Percentiles rank a stretch among this genome's conserved stretches.
Conservation (phyloP, 2,113 vertebrate species). For the Phalacrocorax brasilianus region DNA sequence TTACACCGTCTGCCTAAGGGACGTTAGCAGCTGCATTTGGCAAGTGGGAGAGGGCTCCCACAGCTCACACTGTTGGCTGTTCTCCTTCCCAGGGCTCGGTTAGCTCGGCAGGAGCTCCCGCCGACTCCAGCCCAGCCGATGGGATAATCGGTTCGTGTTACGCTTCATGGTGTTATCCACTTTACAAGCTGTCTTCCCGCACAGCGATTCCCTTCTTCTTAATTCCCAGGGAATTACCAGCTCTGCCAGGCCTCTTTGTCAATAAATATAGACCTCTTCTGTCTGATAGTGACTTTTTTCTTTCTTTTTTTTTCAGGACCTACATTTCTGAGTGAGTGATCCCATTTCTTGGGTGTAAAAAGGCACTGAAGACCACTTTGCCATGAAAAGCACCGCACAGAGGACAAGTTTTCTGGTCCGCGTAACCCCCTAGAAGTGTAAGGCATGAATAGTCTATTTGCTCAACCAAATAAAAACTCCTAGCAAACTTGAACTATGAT, state of each 20-base stretch:
- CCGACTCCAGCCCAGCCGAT: not conserved
- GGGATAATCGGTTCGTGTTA: not conserved
- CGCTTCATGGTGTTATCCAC: fast-evolving
- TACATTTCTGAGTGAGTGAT: not conserved
- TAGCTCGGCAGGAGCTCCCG: not conserved
- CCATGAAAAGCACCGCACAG: not conserved
- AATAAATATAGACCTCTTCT: not conserved
- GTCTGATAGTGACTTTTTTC: not conserved
- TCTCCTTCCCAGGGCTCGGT: not conserved
- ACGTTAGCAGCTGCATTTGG: not conserved
- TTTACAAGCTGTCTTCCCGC: not conserved
- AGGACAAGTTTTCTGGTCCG: not conserved
- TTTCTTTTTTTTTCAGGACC: not conserved
- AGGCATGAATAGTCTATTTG: not conserved
- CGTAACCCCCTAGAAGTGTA: not conserved
- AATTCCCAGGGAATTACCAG: not conserved
- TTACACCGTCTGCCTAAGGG: not conserved
- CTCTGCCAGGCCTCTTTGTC: not conserved
- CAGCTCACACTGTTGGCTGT: fast-evolving
- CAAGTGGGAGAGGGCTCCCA: not conserved
- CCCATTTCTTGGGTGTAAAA: not conserved
- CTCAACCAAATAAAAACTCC: not conserved
- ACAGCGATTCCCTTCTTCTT: not conserved
- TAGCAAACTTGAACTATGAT: not conserved
- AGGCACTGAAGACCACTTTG: not conserved